Evolutionary conservation across 1,140 invertebrate species (phyloP).

Genomic region (Anagrus nilaparvatae): DNA sequence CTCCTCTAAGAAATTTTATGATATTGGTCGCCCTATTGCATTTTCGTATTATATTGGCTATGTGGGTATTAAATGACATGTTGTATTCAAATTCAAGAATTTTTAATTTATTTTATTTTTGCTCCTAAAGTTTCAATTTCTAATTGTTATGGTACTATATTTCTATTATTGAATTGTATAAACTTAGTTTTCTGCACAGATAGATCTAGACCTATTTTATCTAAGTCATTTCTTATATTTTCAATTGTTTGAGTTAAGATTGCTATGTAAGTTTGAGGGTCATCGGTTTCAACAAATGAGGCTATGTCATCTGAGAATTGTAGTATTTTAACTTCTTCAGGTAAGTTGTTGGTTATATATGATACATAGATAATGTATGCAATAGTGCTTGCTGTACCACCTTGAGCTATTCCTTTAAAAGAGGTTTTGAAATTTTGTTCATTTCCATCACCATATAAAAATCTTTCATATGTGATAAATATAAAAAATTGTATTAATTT

Average conservation of each 20-base stretch:
- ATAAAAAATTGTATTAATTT: not conserved
- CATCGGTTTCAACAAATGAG: too few relatives aligned
- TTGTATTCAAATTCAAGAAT: constrained; percentile 13
- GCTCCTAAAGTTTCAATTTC: not conserved
- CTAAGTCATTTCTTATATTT: not conserved
- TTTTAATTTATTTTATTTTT: too few relatives aligned
- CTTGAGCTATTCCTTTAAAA: not conserved
- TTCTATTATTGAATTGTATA: constrained; percentile 6
- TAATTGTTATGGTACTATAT: not conserved
- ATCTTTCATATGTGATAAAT: not conserved
- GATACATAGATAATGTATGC: constrained; percentile 1
- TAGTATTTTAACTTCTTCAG: too few relatives aligned
- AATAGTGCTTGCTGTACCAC: not conserved
- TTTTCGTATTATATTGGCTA: constrained; percentile 6
- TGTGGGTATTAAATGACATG: constrained; percentile 11
- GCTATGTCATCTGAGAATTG: too few relatives aligned
- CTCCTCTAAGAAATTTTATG: constrained; percentile 7
- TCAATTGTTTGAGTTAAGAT: too few relatives aligned
- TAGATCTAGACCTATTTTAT: constrained; percentile 1
- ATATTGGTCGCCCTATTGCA: constrained; percentile 5
- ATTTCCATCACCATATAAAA: not conserved
- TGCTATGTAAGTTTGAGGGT: too few relatives aligned
- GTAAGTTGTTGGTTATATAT: too few relatives aligned
- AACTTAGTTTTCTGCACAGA: constrained; percentile 4
- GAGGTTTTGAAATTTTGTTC: not conserved